Evolutionary conservation across 2,113 vertebrate genomes (phyloP), one percentile per base, ranked within the genome.

Genomic region (Mus spicilegus): DNA sequence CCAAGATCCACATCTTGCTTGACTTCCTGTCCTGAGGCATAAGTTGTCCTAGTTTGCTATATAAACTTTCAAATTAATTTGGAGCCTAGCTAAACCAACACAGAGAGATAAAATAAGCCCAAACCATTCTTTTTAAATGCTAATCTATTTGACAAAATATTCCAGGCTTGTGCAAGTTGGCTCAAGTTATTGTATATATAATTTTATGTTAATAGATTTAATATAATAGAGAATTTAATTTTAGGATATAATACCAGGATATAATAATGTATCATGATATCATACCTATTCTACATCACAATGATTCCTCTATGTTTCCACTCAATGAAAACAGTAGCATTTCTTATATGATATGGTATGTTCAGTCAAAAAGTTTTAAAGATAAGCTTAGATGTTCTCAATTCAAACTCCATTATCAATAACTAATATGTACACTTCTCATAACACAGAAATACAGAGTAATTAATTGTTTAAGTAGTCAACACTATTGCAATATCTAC

Each of bases 31-130:
- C 87, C 54, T 39, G 67, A 95, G 90, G 88, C 80, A 73, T 17
- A 92, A 54, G 11, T 81, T 96, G 70, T 90, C 54, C 92, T 93
- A 82, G 30, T 97, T 97, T 89, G 76, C 84, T 93, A 63, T 54
- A 67, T 84, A 92, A 95, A 94, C 54, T 96, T 96, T 96, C 91
- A 96, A 96, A 72, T 94, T 97, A 96, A 95, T 88, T 97, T 96
- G 87, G 30, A 96, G 73, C 58, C 76, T 22, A 92, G 87, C 69
- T 94, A 93, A 95, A 70, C 19, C 65, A 91, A 84, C 14, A 86
- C 39, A 63, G 39, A 77, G 75, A 90, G 51, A 92, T 92, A 95
- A 94, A 90, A 95, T 77, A 89, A 58, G n/a, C 26, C 61, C 26
- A 92, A 42, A 33, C 19, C 19, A 87, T 85, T 95, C 73, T 92